phyloP scores from a whole-genome alignment of 2,113 vertebrate genomes.

The Emydura subglobosa region DNA sequence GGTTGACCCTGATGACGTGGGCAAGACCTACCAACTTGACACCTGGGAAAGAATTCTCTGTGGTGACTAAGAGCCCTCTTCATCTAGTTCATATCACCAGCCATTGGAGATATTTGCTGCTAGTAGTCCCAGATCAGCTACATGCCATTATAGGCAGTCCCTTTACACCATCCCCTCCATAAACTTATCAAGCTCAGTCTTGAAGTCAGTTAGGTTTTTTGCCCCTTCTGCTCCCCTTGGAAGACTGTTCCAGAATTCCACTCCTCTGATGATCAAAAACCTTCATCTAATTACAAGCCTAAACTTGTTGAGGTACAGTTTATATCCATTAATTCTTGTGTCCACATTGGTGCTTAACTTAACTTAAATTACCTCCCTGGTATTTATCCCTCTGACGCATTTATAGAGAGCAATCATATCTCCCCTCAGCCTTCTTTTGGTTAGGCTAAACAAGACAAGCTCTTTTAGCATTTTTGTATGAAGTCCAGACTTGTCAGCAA shows the following conservation, averaged over 20 bases:
- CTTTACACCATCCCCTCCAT: no score
- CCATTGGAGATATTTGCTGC: no score
- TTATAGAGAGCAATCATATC: neutral
- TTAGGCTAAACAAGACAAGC: neutral
- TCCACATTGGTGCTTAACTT: neutral
- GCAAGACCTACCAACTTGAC: no score
- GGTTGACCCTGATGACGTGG: no score
- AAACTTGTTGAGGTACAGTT: neutral
- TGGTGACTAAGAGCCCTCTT: no score
- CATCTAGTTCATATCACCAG: no score
- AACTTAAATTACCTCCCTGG: neutral
- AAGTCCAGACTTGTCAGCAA: neutral
- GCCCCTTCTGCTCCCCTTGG: no score
- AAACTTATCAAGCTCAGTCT: no score
- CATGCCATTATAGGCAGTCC: no score
- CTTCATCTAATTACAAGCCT: neutral
- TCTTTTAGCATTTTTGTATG: neutral
- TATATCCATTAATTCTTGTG: neutral
- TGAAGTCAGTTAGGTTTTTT: neutral
- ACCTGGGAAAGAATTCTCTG: no score
- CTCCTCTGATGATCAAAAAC: neutral
- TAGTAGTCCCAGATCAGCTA: no score
- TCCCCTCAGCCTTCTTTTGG: no score
- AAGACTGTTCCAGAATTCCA: neutral
- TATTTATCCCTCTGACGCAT: neutral